These are phyloP conservation scores for Ceyx cyanopectus DNA, from an alignment of 2,113 vertebrate genomes.

Conservation along the genomic window DNA sequence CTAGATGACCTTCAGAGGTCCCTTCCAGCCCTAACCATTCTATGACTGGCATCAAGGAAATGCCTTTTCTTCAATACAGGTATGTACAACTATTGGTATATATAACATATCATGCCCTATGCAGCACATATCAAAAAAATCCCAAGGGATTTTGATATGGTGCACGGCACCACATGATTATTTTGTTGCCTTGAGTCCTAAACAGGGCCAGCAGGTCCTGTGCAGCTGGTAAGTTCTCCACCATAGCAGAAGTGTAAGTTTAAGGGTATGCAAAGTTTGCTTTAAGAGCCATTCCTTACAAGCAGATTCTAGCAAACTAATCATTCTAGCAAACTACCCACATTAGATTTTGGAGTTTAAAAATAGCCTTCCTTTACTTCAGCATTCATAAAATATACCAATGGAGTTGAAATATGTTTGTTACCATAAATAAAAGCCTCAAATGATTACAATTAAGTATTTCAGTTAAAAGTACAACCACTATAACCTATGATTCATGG, in stretches of 20 bases:
- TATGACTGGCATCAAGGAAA: not conserved
- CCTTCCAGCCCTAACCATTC: too few species aligned
- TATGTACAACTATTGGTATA: not conserved
- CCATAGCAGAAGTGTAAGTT: not conserved
- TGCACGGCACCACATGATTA: not conserved
- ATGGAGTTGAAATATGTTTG: not conserved
- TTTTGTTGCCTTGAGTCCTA: not conserved
- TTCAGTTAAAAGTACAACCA: not conserved
- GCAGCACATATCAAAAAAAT: not conserved
- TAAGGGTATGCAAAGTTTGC: not conserved
- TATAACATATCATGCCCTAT: not conserved
- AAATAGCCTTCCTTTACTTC: not conserved
- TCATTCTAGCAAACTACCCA: not conserved
- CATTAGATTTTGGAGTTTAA: not conserved
- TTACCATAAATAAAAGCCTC: not conserved
- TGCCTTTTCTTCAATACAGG: not conserved
- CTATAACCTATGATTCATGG: not conserved
- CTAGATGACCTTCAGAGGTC: too few species aligned
- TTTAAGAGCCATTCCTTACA: not conserved
- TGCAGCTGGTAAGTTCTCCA: not conserved
- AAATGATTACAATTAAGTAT: not conserved
- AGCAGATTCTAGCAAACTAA: not conserved
- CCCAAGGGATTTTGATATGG: not conserved
- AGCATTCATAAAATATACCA: not conserved
- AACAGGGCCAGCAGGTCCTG: not conserved